Conservation (phyloP, 2,797 vertebrate species). For the Amniataba percoides region DNA sequence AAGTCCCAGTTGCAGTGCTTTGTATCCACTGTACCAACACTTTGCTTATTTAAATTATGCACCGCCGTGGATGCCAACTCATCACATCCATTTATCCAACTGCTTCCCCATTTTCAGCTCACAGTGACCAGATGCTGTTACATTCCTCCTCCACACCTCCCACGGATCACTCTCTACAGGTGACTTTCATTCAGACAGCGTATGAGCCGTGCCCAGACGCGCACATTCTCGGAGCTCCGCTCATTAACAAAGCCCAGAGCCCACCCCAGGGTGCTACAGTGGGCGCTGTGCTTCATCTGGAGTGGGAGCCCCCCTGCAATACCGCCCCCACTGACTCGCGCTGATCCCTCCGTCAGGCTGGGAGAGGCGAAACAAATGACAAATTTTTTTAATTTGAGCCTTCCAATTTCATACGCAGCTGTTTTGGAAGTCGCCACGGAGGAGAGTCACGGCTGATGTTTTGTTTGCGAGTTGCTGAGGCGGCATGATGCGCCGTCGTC, state of each 20-base stretch:
- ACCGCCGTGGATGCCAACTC: neutral
- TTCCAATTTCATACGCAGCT: conserved; percentile 38
- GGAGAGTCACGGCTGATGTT: conserved; percentile 39
- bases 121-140: conserved; percentile 9
- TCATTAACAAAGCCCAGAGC: conserved; percentile 28
- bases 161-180: conserved; percentile 30
- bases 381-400: conserved; percentile 48
- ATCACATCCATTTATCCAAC: neutral
- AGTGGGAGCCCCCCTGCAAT: conserved; percentile 24
- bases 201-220: neutral
- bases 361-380: conserved; percentile 33
- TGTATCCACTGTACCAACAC: no score
- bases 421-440: conserved; percentile 35
- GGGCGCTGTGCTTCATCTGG: conserved; percentile 49
- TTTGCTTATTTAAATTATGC: neutral
- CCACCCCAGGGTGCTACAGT: neutral
- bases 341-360: conserved; percentile 18
- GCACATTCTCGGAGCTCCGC: neutral
- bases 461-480: conserved; percentile 57
- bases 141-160: conserved; percentile 1
- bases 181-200: conserved; percentile 12
- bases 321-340: neutral
- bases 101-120: neutral
- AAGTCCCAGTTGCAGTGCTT: no score
- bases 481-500: conserved; percentile 18